These are phyloP conservation scores for Vanessa cardui DNA, from an alignment of 2,888 invertebrate genomes.

Conservation along the genomic window DNA sequence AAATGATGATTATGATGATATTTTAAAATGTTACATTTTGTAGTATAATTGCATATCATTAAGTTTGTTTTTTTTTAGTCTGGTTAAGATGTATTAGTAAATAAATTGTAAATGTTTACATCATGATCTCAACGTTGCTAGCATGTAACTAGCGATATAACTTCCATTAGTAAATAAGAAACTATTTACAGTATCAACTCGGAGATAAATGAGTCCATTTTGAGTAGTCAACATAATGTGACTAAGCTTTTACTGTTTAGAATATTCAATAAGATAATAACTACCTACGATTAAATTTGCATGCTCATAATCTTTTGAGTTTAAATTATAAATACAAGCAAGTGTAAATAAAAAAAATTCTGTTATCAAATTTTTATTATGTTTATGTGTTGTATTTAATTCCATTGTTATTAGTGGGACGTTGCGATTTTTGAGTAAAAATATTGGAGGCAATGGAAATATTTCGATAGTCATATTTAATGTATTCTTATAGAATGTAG, in stretches of 20 bases:
- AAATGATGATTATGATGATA: too few relatives aligned
- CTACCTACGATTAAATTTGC: conserved; percentile 25
- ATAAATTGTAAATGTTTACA: conserved; percentile 2
- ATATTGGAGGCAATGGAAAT: too few relatives aligned
- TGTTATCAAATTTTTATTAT: neutral
- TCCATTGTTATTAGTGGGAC: too few relatives aligned
- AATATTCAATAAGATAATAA: conserved; percentile 33
- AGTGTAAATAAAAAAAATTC: neutral
- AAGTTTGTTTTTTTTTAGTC: neutral
- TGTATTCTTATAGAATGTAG: too few relatives aligned
- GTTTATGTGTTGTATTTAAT: too few relatives aligned
- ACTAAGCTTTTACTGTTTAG: conserved; percentile 33
- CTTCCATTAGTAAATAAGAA: conserved; percentile 13
- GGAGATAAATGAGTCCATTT: conserved; percentile 22
- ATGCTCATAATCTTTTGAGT: conserved; percentile 11
- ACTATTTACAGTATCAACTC: conserved; percentile 9
- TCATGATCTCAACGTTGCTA: neutral
- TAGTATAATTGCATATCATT: neutral
- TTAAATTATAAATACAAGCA: neutral
- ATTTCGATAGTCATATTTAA: too few relatives aligned
- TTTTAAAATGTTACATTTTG: too few relatives aligned
- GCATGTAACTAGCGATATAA: conserved; percentile 4
- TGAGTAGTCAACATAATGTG: conserved; percentile 28
- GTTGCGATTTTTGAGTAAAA: too few relatives aligned
- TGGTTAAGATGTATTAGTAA: too few relatives aligned